phyloP scores from a whole-genome alignment of 2,797 vertebrate genomes.

The Picus viridis region DNA sequence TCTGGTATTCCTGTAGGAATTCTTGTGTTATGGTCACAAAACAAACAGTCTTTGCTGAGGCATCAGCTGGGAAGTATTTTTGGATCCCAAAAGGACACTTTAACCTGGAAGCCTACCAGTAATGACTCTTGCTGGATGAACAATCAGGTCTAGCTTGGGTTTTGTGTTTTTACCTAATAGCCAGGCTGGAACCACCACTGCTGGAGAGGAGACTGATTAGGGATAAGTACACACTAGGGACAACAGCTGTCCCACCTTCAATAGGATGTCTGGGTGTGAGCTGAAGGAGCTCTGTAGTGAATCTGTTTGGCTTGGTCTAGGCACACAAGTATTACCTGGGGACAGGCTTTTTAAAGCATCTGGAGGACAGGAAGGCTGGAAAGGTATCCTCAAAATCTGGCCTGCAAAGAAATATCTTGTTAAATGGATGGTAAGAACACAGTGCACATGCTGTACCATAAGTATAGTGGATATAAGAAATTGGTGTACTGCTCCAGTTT shows the following conservation, averaged over 20 bases:
- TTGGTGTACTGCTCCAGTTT: not conserved
- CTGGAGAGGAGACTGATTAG: not conserved
- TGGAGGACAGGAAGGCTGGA: not conserved
- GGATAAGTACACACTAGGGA: not conserved
- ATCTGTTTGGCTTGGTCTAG: not conserved
- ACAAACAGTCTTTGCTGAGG: not conserved
- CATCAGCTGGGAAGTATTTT: not conserved
- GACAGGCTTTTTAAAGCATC: not conserved
- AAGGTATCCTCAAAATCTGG: not conserved
- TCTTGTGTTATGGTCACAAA: not conserved
- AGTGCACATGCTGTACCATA: not conserved
- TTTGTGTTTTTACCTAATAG: not conserved
- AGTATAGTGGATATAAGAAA: not conserved
- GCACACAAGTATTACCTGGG: not conserved
- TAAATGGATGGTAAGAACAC: not conserved
- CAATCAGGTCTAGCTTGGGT: not conserved
- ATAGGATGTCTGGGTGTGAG: not conserved
- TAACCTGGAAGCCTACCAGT: not conserved
- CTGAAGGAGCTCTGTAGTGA: fast-evolving
- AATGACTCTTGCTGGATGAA: not conserved
- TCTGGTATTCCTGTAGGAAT: not conserved
- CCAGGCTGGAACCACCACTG: not conserved
- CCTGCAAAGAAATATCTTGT: not conserved
- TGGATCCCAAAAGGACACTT: not conserved
- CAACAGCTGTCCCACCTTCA: fast-evolving